These are phyloP conservation scores for Mesitornis unicolor DNA, from an alignment of 2,113 vertebrate genomes.

Conservation along the genomic window DNA sequence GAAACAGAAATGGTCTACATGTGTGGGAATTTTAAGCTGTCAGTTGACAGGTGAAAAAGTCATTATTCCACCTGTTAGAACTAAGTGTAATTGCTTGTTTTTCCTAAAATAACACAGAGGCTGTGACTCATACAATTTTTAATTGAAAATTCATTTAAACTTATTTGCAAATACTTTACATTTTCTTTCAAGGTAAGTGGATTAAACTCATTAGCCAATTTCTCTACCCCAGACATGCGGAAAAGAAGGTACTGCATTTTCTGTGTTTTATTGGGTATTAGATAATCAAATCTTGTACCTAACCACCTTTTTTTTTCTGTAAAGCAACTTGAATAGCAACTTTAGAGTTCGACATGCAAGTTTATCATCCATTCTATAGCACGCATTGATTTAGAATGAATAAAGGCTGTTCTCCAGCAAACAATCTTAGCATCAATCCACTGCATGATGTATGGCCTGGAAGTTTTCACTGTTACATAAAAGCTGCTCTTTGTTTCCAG, in stretches of 20 bases:
- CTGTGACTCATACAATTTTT: not conserved
- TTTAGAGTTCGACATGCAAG: not conserved
- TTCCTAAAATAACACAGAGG: conserved; percentile 47
- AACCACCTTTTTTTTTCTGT: not conserved
- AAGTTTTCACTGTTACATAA: conserved; percentile 36
- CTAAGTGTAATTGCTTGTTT: conserved; percentile 62
- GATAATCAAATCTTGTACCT: not conserved
- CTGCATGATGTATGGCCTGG: not conserved
- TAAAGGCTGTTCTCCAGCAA: conserved; percentile 34
- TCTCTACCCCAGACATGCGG: not conserved
- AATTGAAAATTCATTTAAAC: conserved; percentile 42
- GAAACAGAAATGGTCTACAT: conserved; percentile 72
- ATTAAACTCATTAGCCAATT: conserved; percentile 27
- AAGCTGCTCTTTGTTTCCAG: conserved; percentile 42
- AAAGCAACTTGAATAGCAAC: not conserved
- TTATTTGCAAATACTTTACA: conserved; percentile 37
- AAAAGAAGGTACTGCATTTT: not conserved
- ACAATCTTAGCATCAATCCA: not conserved
- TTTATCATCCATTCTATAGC: conserved; percentile 25
- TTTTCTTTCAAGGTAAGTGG: conserved; percentile 21
- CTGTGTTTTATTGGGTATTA: not conserved
- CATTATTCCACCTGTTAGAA: conserved; percentile 75
- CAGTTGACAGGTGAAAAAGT: conserved; percentile 76
- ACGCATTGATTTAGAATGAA: conserved; percentile 38
- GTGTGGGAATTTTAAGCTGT: conserved; percentile 82